Conservation (phyloP, 2,888 invertebrate species). For the Antheraea yamamai region DNA sequence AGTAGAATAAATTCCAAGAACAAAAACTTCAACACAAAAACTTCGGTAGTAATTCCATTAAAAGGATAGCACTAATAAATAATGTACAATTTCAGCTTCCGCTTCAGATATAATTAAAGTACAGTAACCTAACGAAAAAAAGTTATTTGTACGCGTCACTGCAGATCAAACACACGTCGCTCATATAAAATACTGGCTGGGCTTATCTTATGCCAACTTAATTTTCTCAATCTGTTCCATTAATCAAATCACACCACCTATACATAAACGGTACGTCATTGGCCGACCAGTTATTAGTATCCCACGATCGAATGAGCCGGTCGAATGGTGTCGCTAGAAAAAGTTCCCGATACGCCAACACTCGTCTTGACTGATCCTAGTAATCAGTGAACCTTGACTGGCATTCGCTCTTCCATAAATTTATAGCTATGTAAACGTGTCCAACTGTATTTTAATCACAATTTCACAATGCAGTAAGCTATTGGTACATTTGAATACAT, state of each 20-base stretch:
- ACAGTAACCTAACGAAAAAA: constrained; percentile 50
- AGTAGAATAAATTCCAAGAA: neutral
- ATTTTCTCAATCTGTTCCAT: constrained; percentile 71
- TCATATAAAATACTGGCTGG: constrained; percentile 51
- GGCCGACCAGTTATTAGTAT: constrained; percentile 46
- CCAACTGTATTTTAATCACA: constrained; percentile 50
- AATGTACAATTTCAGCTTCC: constrained; percentile 36
- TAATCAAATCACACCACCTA: constrained; percentile 62
- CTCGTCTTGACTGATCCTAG: constrained; percentile 46
- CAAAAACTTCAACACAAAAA: constrained; percentile 22
- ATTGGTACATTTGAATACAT: too few relatives aligned
- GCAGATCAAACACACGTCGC: constrained; percentile 50
- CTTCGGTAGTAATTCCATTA: constrained; percentile 29
- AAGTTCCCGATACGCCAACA: constrained; percentile 48
- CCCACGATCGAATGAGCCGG: constrained; percentile 58
- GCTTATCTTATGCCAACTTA: constrained; percentile 61
- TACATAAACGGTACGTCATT: constrained; percentile 47
- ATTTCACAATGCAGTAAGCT: constrained; percentile 45
- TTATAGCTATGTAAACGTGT: constrained; percentile 48
- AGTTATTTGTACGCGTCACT: constrained; percentile 51
- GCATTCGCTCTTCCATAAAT: constrained; percentile 46
- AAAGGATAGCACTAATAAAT: constrained; percentile 36
- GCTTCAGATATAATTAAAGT: constrained; percentile 53
- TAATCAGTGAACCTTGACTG: constrained; percentile 64
- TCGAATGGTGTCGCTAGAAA: constrained; percentile 52